Percentiles rank a stretch among this genome's conserved stretches.
phyloP scores from a whole-genome alignment of 2,888 invertebrate genomes.

The Sarcophaga variegata region DNA sequence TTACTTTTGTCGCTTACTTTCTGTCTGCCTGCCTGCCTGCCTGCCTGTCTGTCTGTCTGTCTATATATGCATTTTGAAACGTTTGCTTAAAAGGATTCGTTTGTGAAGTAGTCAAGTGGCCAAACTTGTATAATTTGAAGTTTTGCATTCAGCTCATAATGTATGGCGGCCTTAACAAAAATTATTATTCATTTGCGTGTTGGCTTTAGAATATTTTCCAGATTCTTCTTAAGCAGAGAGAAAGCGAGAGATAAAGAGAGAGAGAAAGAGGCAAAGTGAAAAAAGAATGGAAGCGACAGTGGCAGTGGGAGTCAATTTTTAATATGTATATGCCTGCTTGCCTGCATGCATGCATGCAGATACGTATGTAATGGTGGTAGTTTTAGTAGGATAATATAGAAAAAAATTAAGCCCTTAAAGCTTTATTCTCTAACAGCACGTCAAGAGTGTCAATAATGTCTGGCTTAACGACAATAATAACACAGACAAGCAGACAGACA shows the following conservation, averaged over 20 bases:
- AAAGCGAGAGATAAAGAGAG: neutral
- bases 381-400: constrained; percentile 11
- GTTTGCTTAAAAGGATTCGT: constrained; percentile 25
- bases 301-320: constrained; percentile 49
- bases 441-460: constrained; percentile 70
- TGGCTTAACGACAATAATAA: constrained; percentile 54
- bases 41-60: neutral
- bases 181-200: constrained; percentile 42
- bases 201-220: neutral
- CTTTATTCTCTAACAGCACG: constrained; percentile 52
- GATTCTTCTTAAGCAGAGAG: constrained; percentile 9
- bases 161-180: constrained; percentile 52
- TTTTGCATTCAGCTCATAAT: constrained; percentile 47
- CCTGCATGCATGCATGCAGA: constrained; percentile 30
- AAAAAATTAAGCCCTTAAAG: constrained; percentile 62
- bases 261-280: neutral
- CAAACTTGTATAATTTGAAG: constrained; percentile 56
- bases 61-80: neutral
- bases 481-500: neutral
- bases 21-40: neutral
- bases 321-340: neutral
- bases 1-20: constrained; percentile 52
- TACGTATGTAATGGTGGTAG: constrained; percentile 51
- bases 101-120: constrained; percentile 47
- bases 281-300: no score